Evolutionary conservation across 2,888 invertebrate species (phyloP), one percentile per base, ranked within the genome.

Genomic region (Drosophila kanekoi): DNA sequence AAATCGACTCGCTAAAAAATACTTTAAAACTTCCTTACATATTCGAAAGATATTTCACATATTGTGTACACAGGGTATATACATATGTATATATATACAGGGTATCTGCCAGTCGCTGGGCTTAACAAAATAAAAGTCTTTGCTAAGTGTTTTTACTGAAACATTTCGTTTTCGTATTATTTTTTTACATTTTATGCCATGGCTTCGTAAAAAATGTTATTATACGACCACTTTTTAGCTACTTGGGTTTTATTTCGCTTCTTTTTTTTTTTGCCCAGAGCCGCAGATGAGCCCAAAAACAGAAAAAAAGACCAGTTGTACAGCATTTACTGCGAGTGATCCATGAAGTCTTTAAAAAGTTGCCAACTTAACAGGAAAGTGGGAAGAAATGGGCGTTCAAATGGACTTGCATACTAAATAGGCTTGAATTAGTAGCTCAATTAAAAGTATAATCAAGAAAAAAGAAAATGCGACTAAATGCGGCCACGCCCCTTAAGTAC

Each of bases 131-230:
- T 9, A 9, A 13, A 18, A 14, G 3, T 32, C 10, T n/a, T n/a
- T 10, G 38, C 58, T 44, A 73, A 73, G 47, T 70, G 63, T 44
- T 63, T 65, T 53, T 11, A 48, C 54, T 62, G 66, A 41, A 49
- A 28, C 56, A 62, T 60, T 80, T 72, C 41, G 16, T 35, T 58
- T 58, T 47, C 14, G 38, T 53, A 44, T 56, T 80, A 64, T 47
- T 59, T 51, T 71, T 18, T 20, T 40, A 44, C 49, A 61, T 49
- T 76, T 73, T 60, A 56, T 28, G 47, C 61, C 20, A 65, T 49
- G 59, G 62, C 58, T 44, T 23, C 62, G 69, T 79, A 76, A 71
- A 62, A 59, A 61, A 49, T 53, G 52, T 66, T 77, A 69, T 69
- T 64, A 45, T 59, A 41, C 37, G 52, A 52, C 60, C 47, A 37